phyloP scores from a whole-genome alignment of 1,140 invertebrate species.

The Aphelenchoides fujianensis region DNA sequence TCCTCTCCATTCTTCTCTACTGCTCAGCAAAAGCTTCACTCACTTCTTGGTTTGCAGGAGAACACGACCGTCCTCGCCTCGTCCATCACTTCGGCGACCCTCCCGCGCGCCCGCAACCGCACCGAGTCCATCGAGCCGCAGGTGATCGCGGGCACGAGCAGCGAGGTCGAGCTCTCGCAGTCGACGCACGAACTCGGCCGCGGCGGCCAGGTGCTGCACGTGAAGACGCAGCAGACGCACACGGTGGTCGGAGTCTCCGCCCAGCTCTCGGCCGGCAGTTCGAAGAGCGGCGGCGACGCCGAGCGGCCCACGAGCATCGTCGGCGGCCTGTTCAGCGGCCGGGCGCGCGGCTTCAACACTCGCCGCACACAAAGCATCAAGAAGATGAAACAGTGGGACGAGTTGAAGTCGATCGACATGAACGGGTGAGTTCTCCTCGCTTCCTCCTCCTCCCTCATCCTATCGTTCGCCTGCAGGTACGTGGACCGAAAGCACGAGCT shows the following conservation, averaged over 20 bases:
- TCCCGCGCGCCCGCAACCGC: constrained; percentile 37
- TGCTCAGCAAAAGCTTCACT: neutral
- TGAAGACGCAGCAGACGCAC: neutral
- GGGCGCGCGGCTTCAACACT: constrained; percentile 81
- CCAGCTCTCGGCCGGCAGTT: constrained; percentile 20
- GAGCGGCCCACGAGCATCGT: constrained; percentile 13
- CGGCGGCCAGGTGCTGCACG: constrained; percentile 1
- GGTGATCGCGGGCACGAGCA: constrained; percentile 20
- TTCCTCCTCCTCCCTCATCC: too few species aligned
- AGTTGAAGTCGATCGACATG: constrained; percentile 67
- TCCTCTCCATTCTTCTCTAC: neutral
- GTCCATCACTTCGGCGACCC: constrained; percentile 32
- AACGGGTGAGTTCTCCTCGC: constrained; percentile 58
- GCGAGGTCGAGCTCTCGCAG: neutral
- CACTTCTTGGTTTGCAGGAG: constrained; percentile 24
- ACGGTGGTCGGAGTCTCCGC: neutral
- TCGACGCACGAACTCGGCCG: neutral
- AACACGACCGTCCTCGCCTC: constrained; percentile 1
- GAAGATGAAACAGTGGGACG: constrained; percentile 69
- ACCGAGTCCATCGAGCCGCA: constrained; percentile 18
- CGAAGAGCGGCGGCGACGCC: neutral
- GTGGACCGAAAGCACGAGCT: constrained; percentile 91
- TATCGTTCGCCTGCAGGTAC: constrained; percentile 67
- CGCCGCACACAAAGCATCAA: constrained; percentile 82
- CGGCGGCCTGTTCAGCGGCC: constrained; percentile 6